These are phyloP conservation scores for Balaeniceps rex DNA, from an alignment of 2,113 vertebrate species.

Conservation along the genomic window DNA sequence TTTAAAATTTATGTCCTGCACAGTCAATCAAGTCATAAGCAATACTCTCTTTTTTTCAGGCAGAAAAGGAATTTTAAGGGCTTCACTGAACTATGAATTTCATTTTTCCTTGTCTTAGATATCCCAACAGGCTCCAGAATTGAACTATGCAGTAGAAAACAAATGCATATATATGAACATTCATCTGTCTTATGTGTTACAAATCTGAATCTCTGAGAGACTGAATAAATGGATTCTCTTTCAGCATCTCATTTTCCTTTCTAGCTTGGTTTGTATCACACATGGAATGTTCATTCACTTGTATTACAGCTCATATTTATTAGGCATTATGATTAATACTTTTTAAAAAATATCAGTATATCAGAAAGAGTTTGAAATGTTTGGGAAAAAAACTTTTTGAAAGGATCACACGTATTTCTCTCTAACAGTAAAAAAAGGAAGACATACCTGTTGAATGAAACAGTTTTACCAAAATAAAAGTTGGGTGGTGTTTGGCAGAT, in stretches of 20 bases:
- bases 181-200: background rate
- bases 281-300: background rate
- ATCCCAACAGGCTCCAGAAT: background rate
- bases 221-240: background rate
- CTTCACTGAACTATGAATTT: background rate
- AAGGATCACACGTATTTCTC: background rate
- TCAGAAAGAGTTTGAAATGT: background rate
- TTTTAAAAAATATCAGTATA: background rate
- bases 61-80: background rate
- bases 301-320: background rate
- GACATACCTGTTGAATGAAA: background rate
- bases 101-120: background rate
- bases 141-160: background rate
- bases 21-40: background rate
- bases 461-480: background rate
- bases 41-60: background rate
- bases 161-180: background rate
- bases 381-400: background rate
- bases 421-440: background rate
- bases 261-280: background rate
- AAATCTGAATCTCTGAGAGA: background rate
- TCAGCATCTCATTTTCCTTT: background rate
- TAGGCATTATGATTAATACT: background rate
- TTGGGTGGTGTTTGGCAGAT: background rate
- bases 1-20: background rate